A percentile compares a stretch with the other conserved stretches of the same genome.
These are phyloP conservation scores for Hypothenemus hampei DNA, from an alignment of 1,140 invertebrate species.

Conservation along the genomic window DNA sequence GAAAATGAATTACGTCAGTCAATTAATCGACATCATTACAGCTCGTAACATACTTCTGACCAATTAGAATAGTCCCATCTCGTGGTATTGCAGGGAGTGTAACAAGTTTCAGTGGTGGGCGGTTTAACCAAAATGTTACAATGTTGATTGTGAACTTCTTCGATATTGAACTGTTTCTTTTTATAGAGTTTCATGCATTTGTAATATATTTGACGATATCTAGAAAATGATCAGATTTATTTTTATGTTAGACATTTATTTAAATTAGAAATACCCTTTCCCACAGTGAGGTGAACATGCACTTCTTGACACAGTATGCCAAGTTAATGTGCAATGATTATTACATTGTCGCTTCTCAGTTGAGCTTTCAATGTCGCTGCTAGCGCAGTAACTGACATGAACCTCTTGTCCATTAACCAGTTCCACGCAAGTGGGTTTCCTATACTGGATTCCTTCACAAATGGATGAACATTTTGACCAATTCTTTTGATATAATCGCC, in stretches of 20 bases:
- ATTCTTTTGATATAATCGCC: conserved; percentile 52
- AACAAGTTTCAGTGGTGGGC: conserved; percentile 54
- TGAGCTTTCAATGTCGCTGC: conserved; percentile 28
- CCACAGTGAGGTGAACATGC: conserved; percentile 41
- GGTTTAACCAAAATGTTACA: conserved; percentile 51
- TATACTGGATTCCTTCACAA: conserved; percentile 51
- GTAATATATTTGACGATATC: conserved; percentile 33
- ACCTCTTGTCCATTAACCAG: conserved; percentile 30
- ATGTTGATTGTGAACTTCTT: conserved; percentile 46
- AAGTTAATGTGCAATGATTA: conserved; percentile 38
- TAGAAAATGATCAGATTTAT: no score
- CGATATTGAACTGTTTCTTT: conserved; percentile 34
- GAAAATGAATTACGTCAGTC: neutral
- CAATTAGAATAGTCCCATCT: conserved; percentile 70
- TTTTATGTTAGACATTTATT: no score
- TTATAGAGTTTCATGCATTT: conserved; percentile 38
- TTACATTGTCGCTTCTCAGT: conserved; percentile 39
- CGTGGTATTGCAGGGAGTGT: conserved; percentile 59
- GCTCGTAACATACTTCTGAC: conserved; percentile 50
- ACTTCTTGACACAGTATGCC: conserved; percentile 34
- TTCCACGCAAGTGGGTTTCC: conserved; percentile 36
- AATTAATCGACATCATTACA: neutral
- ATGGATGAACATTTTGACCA: conserved; percentile 58
- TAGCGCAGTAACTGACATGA: conserved; percentile 29
- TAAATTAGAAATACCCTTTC: conserved; percentile 30